Percentiles rank a stretch among this genome's conserved stretches.
These are phyloP conservation scores for Thera britannica DNA, from an alignment of 2,888 invertebrate species.

Conservation along the genomic window DNA sequence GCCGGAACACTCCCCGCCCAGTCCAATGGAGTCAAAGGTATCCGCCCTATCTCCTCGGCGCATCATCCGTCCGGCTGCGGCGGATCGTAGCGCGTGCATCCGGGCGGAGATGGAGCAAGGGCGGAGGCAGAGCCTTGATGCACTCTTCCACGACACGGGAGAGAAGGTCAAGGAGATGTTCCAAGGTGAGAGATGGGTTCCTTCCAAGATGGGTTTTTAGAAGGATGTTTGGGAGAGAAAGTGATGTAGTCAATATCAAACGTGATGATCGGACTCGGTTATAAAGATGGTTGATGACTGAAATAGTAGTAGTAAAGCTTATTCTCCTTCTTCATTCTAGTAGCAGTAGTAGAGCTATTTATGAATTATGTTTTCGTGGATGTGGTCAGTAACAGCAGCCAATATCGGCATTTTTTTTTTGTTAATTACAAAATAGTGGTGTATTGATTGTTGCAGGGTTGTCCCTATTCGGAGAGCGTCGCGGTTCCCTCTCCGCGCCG, in stretches of 20 bases:
- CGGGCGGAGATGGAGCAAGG: constrained; percentile 60
- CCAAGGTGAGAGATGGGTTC: constrained; percentile 86
- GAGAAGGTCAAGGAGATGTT: constrained; percentile 93
- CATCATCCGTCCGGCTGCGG: constrained; percentile 55
- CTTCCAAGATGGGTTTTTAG: too few species aligned
- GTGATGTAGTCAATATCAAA: too few species aligned
- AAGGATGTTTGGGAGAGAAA: too few species aligned
- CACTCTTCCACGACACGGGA: constrained; percentile 90
- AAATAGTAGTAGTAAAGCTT: too few species aligned
- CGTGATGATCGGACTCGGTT: too few species aligned
- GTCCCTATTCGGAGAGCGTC: constrained; percentile 88
- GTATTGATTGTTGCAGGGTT: constrained; percentile 58
- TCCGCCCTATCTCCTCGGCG: constrained; percentile 69
- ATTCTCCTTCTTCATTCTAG: too few species aligned
- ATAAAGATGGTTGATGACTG: too few species aligned
- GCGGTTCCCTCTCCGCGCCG: constrained; percentile 88
- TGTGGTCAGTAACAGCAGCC: too few species aligned
- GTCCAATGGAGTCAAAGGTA: constrained; percentile 65
- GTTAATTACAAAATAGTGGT: neutral
- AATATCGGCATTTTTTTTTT: too few species aligned
- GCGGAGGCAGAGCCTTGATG: constrained; percentile 90
- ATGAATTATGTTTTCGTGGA: too few species aligned
- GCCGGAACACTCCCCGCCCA: constrained; percentile 69
- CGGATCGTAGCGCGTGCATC: constrained; percentile 46
- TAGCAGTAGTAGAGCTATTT: too few species aligned